A percentile compares a stretch with the other conserved stretches of the same genome.
Conservation (phyloP, 1,140 invertebrate species). For the Drosophila tristis region DNA sequence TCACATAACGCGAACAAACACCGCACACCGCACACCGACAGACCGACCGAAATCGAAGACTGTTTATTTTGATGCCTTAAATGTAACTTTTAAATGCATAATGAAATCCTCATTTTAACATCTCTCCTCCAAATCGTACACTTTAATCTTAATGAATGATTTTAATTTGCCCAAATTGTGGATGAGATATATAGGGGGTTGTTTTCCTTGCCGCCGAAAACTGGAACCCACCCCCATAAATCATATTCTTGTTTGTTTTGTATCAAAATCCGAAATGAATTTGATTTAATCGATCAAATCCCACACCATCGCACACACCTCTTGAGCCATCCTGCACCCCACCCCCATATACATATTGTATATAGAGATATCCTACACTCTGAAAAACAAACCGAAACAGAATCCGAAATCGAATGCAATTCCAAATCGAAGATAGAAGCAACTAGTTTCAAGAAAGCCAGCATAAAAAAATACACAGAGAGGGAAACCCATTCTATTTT, state of each 20-base stretch:
- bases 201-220: no score
- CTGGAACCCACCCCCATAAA: not conserved
- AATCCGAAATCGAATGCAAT: conserved; percentile 31
- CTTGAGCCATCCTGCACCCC: no score
- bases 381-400: conserved; percentile 14
- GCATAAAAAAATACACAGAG: not conserved
- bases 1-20: conserved; percentile 23
- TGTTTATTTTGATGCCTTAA: conserved; percentile 18
- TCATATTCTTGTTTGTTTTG: conserved; percentile 25
- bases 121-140: not conserved
- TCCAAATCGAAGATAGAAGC: conserved; percentile 4
- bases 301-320: conserved; percentile 10
- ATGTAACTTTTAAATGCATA: conserved; percentile 21
- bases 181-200: no score
- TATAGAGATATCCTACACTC: conserved; percentile 30
- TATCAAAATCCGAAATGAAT: conserved; percentile 34
- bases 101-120: no score
- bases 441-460: not conserved
- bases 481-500: no score
- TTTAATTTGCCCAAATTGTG: no score
- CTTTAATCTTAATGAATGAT: no score
- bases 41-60: conserved; percentile 19
- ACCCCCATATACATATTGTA: conserved; percentile 36
- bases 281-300: conserved; percentile 12
- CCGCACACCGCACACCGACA: conserved; percentile 11